Evolutionary conservation across 2,113 vertebrate species (phyloP).

Genomic region (Mobula hypostoma): DNA sequence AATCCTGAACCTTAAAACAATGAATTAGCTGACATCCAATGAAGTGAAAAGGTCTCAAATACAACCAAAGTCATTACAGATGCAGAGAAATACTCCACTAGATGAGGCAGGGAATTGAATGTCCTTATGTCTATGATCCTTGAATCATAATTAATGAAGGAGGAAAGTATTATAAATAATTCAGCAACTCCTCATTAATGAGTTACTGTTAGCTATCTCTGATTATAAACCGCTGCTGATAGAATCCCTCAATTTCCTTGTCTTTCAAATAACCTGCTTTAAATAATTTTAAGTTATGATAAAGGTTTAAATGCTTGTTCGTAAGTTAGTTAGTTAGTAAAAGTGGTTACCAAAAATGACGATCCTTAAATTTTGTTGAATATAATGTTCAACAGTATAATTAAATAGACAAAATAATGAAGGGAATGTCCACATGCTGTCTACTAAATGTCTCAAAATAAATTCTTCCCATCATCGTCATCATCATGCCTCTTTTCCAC

Average conservation of each 20-base stretch:
- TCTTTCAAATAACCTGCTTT: background rate
- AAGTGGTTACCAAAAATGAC: background rate
- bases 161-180: background rate
- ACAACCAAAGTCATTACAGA: background rate
- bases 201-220: background rate
- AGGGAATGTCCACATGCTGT: background rate
- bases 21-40: background rate
- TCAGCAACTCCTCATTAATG: background rate
- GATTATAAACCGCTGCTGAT: background rate
- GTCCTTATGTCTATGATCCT: background rate
- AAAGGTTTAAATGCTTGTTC: background rate
- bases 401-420: background rate
- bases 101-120: background rate
- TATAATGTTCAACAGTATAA: background rate
- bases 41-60: background rate
- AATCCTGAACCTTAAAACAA: background rate
- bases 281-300: background rate
- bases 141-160: background rate
- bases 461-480: background rate
- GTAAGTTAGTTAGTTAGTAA: background rate
- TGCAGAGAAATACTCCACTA: background rate
- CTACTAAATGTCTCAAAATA: background rate
- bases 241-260: too few species aligned
- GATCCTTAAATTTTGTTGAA: background rate
- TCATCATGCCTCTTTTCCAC: background rate